Base-by-base conservation (phyloP, 1,140 invertebrate species). In the Drosophila bocki region DNA sequence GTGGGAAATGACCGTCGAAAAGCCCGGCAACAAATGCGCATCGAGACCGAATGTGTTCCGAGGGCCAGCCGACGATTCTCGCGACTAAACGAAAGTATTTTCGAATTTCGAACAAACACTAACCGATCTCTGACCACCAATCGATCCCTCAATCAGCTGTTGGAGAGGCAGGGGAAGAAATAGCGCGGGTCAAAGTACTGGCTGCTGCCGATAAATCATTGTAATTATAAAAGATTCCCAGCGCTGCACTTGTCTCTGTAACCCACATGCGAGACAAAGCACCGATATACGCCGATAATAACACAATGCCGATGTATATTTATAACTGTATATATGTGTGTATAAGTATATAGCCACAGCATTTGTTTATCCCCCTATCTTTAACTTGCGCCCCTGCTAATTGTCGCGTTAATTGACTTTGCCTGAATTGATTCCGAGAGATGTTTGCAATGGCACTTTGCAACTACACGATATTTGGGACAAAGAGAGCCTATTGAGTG, bases 381-480 rank as follows among this genome's bases (percentile, higher is more conserved):
- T 56, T 50, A 57, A 60, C 44, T 53, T 42, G 58, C 41, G 35
- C 26, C 56, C 17, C 54, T 61, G 78, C 62, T 85, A 86, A 82
- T 86, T 86, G 71, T 72, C 51, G 65, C 70, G 69, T 81, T 86
- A 78, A 85, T 81, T 85, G 64, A 13, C 44, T 69, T 69, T 59
- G 69, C 70, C 68, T 68, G 58, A 78, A 72, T 81, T 53, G 75
- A 75, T 75, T 68, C 63, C 62, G 59, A 78, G 61, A 44, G 61
- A 47, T 81, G 56, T 76, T 80, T 77, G 64, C 82, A 48, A 37
- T 80, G 60, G 56, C 68, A 78, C 78, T 76, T 84, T 64, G 58
- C 59, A 48, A 57, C 32, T 60, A 53, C 48, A 48, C 59, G 67
- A 59, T 74, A 85, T 81, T 85, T 81, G 78, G 82, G 74, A 78